These are phyloP conservation scores for Dexiosoma caninum DNA, from an alignment of 2,888 invertebrate species.

Conservation along the genomic window DNA sequence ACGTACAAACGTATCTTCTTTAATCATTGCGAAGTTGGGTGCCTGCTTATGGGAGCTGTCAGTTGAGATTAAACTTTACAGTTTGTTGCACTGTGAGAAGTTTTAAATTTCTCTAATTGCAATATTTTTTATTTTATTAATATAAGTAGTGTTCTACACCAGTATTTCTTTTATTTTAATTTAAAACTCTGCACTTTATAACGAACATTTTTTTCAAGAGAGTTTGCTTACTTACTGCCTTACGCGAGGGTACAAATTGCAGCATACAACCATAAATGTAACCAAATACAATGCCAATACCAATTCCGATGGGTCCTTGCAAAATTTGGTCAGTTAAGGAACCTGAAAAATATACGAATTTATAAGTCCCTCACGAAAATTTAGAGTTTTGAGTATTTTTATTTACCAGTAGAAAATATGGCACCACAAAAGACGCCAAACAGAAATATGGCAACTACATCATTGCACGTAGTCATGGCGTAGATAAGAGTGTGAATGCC, in stretches of 20 bases:
- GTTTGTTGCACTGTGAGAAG: too few species aligned
- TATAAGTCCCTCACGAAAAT: too few species aligned
- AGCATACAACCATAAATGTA: slow-evolving; percentile 81
- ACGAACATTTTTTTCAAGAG: too few species aligned
- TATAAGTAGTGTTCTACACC: too few species aligned
- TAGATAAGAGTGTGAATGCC: slow-evolving; percentile 86
- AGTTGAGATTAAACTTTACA: too few species aligned
- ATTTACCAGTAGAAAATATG: slow-evolving; percentile 81
- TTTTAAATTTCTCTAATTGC: too few species aligned
- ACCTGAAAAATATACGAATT: slow-evolving; percentile 66
- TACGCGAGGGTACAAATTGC: slow-evolving; percentile 81
- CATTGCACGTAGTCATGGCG: slow-evolving; percentile 82
- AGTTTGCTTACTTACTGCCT: slow-evolving; percentile 74
- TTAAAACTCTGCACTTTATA: too few species aligned
- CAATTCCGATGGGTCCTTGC: slow-evolving; percentile 81
- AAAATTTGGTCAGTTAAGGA: slow-evolving; percentile 78
- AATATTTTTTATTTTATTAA: too few species aligned
- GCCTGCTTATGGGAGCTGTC: too few species aligned
- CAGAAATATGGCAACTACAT: slow-evolving; percentile 85
- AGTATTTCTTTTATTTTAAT: too few species aligned
- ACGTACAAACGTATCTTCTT: too few species aligned
- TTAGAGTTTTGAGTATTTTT: not conserved
- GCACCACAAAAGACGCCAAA: slow-evolving; percentile 84
- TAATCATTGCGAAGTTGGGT: too few species aligned
- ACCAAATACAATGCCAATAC: slow-evolving; percentile 82